These are phyloP conservation scores for Bufo bufo DNA, from an alignment of 2,113 vertebrate species.

Conservation along the genomic window DNA sequence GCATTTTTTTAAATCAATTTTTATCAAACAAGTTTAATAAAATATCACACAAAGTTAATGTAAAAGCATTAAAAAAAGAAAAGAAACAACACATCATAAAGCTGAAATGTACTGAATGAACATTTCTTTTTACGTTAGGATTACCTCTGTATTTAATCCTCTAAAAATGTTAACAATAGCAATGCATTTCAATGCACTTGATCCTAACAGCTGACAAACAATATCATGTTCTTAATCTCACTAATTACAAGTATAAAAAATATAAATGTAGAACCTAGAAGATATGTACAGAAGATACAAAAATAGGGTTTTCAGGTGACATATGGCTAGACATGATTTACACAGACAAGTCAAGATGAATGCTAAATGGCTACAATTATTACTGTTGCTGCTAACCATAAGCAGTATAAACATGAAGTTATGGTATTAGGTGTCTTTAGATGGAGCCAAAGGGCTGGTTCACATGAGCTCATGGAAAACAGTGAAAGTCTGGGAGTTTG, in stretches of 20 bases:
- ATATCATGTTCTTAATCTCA: not conserved
- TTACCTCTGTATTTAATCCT: not conserved
- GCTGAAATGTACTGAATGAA: not conserved
- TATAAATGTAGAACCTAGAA: conserved; percentile 4
- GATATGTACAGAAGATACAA: conserved; percentile 14
- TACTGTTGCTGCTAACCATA: too few species aligned
- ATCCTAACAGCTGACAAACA: not conserved
- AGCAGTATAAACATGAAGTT: not conserved
- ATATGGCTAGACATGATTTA: not conserved
- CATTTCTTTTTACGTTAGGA: not conserved
- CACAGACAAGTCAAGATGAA: not conserved
- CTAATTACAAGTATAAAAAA: not conserved
- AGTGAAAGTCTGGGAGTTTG: not conserved
- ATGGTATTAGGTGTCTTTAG: not conserved
- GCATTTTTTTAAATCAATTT: not conserved
- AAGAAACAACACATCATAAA: not conserved
- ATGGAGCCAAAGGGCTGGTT: not conserved
- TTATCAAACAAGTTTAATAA: not conserved
- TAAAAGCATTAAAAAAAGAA: not conserved
- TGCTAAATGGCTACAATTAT: not conserved
- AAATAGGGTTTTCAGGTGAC: not conserved
- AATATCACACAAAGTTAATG: not conserved
- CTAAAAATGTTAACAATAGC: not conserved
- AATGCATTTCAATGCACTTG: not conserved
- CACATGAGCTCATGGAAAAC: not conserved